Percentiles rank a stretch among this genome's conserved stretches.
Evolutionary conservation across 2,888 invertebrate genomes (phyloP).

Genomic region (Campoplex capitator): DNA sequence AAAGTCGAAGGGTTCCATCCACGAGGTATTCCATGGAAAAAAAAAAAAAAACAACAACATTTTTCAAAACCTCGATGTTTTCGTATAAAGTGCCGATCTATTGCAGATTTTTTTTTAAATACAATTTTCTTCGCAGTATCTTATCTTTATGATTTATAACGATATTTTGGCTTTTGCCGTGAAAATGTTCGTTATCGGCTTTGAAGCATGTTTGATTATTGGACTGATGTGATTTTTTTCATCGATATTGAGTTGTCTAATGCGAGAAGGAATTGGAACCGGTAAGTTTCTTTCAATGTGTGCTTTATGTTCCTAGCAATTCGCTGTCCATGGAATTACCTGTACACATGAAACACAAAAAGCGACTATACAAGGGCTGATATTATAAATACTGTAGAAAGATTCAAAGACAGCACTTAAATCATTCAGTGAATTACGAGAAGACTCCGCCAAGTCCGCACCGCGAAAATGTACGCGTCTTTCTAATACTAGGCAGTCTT

Average conservation of each 20-base stretch:
- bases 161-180: background rate
- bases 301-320: background rate
- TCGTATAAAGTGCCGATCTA: background rate
- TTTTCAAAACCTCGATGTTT: background rate
- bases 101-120: background rate
- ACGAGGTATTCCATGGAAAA: background rate
- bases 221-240: background rate
- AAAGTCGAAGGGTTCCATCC: background rate
- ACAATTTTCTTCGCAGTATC: background rate
- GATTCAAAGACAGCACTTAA: slow-evolving; percentile 34
- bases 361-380: background rate
- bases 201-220: background rate
- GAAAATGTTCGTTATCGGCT: background rate
- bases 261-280: background rate
- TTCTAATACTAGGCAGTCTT: slow-evolving; percentile 10
- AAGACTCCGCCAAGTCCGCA: background rate
- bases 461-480: slow-evolving; percentile 36
- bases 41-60: background rate
- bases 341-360: background rate
- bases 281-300: background rate
- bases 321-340: background rate
- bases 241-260: background rate
- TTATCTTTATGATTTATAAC: background rate
- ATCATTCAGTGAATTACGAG: slow-evolving; percentile 56
- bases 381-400: slow-evolving; percentile 30